These are phyloP conservation scores for Rapana venosa DNA, from an alignment of 2,888 invertebrate genomes.

Conservation along the genomic window DNA sequence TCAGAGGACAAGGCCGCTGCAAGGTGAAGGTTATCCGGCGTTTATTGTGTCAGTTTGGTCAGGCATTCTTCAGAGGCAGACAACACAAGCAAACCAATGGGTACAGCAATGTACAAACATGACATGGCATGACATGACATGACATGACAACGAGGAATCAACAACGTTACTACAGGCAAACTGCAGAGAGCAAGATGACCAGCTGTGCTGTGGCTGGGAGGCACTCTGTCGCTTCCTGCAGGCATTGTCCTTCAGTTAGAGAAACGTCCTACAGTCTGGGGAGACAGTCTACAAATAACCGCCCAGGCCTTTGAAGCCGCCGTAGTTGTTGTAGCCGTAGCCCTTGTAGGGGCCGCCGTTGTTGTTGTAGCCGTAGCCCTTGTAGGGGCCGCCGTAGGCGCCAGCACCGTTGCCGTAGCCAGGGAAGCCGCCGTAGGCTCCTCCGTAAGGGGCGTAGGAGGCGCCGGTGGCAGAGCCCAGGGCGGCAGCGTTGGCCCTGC, in stretches of 20 bases:
- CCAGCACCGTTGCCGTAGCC: neutral
- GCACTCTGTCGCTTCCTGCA: neutral
- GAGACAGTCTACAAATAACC: neutral
- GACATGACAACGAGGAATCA: neutral
- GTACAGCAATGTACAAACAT: neutral
- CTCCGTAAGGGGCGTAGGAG: neutral
- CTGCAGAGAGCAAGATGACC: neutral
- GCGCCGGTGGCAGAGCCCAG: conserved; percentile 8
- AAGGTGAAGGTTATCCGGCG: neutral
- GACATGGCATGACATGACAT: neutral
- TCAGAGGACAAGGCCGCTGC: too few species aligned
- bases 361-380: conserved; percentile 7
- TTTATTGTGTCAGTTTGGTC: conserved; percentile 18
- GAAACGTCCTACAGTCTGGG: too few species aligned
- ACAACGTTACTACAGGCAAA: neutral
- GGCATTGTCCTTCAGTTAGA: too few species aligned
- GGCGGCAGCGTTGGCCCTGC: conserved; percentile 8
- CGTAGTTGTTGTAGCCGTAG: conserved; percentile 19
- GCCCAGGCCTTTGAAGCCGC: neutral
- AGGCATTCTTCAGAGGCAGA: conserved; percentile 21
- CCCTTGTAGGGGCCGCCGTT: neutral
- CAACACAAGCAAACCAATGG: neutral
- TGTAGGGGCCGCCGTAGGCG: neutral
- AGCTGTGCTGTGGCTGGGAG: neutral
- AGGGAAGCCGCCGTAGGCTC: neutral